phyloP scores from a whole-genome alignment of 2,888 invertebrate genomes.

The Augiades crinisus region DNA sequence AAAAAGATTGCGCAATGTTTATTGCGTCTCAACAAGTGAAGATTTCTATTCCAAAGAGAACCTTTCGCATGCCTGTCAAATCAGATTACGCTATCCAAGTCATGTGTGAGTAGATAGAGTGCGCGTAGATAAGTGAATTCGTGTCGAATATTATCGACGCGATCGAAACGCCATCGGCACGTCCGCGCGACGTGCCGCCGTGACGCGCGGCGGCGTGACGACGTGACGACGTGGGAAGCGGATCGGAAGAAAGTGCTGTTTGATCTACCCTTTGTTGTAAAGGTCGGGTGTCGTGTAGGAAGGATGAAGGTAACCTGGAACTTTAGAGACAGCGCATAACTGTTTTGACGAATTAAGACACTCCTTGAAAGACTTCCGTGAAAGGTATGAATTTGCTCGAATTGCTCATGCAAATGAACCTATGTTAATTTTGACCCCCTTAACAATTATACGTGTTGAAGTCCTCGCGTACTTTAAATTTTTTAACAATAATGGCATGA shows the following conservation, averaged over 20 bases:
- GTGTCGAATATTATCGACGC: slow-evolving; percentile 11
- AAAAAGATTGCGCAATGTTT: too few species aligned
- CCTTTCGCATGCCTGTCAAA: neutral
- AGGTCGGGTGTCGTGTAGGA: neutral
- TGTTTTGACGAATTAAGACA: too few species aligned
- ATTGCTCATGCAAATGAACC: too few species aligned
- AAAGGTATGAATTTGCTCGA: too few species aligned
- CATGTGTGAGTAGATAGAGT: neutral
- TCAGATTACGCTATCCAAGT: neutral
- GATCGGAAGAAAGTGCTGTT: slow-evolving; percentile 6
- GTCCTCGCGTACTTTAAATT: too few species aligned
- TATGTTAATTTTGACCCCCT: too few species aligned
- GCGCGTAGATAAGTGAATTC: slow-evolving; percentile 8
- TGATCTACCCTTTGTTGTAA: slow-evolving; percentile 4
- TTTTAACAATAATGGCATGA: too few species aligned
- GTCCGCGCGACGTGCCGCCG: slow-evolving; percentile 1
- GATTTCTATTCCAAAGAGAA: too few species aligned
- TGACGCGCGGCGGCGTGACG: slow-evolving; percentile 3
- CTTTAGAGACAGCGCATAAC: too few species aligned
- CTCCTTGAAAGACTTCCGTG: too few species aligned
- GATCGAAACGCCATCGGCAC: slow-evolving; percentile 8
- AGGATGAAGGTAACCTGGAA: neutral
- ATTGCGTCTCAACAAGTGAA: too few species aligned
- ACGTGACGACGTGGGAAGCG: slow-evolving; percentile 1
- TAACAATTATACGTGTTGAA: too few species aligned